Percentiles rank a stretch among this genome's conserved stretches.
Conservation (phyloP, 2,113 vertebrate genomes). For the Phaethon lepturus region DNA sequence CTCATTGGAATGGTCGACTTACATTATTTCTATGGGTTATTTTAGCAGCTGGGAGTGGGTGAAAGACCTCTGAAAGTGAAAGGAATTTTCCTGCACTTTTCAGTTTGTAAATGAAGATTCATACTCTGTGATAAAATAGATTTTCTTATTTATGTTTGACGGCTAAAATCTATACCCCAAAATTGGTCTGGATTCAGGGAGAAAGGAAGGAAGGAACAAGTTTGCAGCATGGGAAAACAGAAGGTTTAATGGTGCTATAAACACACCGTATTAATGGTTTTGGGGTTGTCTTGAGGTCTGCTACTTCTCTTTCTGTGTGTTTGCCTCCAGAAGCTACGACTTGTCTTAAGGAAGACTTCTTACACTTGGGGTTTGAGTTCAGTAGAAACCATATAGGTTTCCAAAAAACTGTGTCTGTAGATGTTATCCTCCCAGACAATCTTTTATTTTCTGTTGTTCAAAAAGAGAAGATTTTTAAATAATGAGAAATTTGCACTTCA, state of each 20-base stretch:
- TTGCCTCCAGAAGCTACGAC: neutral
- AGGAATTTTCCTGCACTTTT: neutral
- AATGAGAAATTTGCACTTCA: neutral
- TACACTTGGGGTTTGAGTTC: neutral
- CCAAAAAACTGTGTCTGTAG: neutral
- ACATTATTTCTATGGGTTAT: neutral
- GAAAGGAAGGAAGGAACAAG: neutral
- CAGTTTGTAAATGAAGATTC: neutral
- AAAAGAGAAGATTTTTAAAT: constrained; percentile 6
- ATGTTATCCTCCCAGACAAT: neutral
- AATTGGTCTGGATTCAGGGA: neutral
- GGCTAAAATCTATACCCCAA: neutral
- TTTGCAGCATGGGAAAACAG: neutral
- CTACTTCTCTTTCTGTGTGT: neutral
- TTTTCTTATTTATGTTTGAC: neutral
- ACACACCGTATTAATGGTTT: neutral
- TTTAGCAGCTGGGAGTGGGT: neutral
- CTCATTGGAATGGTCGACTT: neutral
- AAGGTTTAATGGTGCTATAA: neutral
- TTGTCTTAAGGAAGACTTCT: neutral
- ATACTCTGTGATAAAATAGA: neutral
- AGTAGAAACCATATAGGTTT: neutral
- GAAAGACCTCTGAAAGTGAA: neutral
- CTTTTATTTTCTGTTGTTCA: neutral
- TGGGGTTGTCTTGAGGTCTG: neutral